Conservation (phyloP, 2,113 vertebrate species). For the Gila orcuttii region DNA sequence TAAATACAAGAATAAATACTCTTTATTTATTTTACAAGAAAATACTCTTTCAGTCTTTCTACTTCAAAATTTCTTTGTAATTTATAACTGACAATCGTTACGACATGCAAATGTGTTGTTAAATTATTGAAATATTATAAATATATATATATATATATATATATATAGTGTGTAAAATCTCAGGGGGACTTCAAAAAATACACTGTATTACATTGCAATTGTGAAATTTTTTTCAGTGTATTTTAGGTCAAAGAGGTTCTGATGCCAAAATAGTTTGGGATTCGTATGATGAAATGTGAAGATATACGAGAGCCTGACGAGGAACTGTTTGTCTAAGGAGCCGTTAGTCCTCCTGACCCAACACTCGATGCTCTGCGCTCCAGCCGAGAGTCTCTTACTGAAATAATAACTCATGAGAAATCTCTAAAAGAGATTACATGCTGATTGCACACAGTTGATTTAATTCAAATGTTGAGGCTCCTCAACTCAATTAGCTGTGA, state of each 20-base stretch:
- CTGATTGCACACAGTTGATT: constrained; percentile 24
- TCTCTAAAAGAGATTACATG: constrained; percentile 17
- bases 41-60: too few species aligned
- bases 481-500: constrained; percentile 13
- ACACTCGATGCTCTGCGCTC: constrained; percentile 34
- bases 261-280: background rate
- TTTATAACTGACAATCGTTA: too few species aligned
- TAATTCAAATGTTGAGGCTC: background rate
- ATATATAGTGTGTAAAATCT: too few species aligned
- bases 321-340: constrained; percentile 55
- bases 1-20: too few species aligned
- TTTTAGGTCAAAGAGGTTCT: background rate
- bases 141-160: too few species aligned
- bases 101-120: too few species aligned
- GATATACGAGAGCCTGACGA: constrained; percentile 37
- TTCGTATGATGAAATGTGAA: constrained; percentile 33
- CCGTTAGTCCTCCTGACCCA: constrained; percentile 46
- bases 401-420: constrained; percentile 43
- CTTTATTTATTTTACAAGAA: too few species aligned
- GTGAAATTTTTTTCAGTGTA: too few species aligned
- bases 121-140: too few species aligned
- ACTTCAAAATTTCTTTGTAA: too few species aligned
- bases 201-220: too few species aligned
- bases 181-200: too few species aligned
- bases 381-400: background rate